A percentile compares a stretch with the other conserved stretches of the same genome.
These are phyloP conservation scores for Pedionomus torquatus DNA, from an alignment of 2,113 vertebrate species.

Conservation along the genomic window DNA sequence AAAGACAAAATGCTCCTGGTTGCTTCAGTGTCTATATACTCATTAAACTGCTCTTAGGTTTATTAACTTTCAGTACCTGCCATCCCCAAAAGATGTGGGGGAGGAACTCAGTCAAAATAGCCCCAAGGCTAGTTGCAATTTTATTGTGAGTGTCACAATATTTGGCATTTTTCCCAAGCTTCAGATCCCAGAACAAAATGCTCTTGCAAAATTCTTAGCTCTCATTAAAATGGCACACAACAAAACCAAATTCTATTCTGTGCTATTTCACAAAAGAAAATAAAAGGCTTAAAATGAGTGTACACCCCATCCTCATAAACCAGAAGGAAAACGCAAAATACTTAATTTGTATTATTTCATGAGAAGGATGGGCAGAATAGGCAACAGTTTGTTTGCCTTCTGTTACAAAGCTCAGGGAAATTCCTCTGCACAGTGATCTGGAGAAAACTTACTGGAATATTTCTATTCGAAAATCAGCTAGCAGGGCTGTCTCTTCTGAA, in stretches of 20 bases:
- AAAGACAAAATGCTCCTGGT: not conserved
- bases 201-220: not conserved
- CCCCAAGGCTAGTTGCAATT: not conserved
- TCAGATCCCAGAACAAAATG: not conserved
- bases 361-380: not conserved
- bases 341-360: not conserved
- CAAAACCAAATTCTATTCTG: not conserved
- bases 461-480: not conserved
- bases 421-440: not conserved
- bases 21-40: not conserved
- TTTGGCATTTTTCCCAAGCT: not conserved
- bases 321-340: not conserved
- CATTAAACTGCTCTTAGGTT: constrained; percentile 24
- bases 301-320: not conserved
- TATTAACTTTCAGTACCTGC: not conserved
- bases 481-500: not conserved
- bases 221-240: not conserved
- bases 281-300: not conserved
- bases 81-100: not conserved
- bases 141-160: not conserved
- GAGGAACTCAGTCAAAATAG: not conserved
- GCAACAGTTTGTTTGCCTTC: not conserved
- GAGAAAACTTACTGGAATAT: not conserved
- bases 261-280: not conserved
- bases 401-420: not conserved